Evolutionary conservation across 35 echinoderm and acorn worm species (phyloP).

Genomic region (Heliocidaris erythrogramma): DNA sequence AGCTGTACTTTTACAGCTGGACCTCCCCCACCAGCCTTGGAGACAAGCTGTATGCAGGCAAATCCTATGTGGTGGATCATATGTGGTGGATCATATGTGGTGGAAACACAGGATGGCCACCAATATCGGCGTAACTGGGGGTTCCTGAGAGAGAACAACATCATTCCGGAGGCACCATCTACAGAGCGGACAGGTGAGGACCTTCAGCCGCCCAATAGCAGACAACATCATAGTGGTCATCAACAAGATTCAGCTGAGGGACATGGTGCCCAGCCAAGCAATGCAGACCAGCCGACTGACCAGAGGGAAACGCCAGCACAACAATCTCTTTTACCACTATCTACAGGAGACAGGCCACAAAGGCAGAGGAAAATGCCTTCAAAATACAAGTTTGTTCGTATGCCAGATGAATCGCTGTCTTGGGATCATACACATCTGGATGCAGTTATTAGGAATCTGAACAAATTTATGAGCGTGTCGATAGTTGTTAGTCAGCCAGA

Average conservation of each 20-base stretch:
- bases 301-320: neutral
- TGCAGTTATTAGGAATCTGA: neutral
- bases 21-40: constrained; percentile 43
- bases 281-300: neutral
- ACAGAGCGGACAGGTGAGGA: neutral
- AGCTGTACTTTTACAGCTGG: constrained; percentile 68
- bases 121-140: constrained; percentile 55
- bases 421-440: neutral
- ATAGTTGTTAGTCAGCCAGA: neutral
- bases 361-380: constrained; percentile 14
- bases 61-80: constrained; percentile 54
- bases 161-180: neutral
- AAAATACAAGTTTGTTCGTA: neutral
- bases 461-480: neutral
- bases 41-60: constrained; percentile 56
- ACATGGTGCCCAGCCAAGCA: neutral
- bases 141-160: constrained; percentile 43
- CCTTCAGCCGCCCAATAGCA: neutral
- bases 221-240: neutral
- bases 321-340: neutral
- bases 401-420: neutral
- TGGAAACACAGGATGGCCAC: constrained; percentile 48
- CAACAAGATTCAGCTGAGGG: neutral
- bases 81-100: too few relatives aligned
- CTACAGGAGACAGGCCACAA: neutral